Conservation (phyloP, 2,888 invertebrate species). For the Hydraecia micacea region DNA sequence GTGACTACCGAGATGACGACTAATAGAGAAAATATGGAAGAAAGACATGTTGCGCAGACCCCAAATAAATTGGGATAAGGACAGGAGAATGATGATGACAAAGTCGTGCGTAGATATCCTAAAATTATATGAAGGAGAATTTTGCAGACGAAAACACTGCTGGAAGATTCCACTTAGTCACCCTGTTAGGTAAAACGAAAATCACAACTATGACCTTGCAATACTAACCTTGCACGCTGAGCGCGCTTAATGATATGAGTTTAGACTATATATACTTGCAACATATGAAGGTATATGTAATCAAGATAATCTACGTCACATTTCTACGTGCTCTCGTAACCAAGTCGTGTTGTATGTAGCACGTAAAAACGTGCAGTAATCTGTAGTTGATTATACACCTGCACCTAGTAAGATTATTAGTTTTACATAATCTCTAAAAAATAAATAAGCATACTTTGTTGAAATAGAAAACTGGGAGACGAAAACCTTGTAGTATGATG, state of each 20-base stretch:
- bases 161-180: background rate
- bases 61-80: too few species aligned
- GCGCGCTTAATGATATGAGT: conserved; percentile 16
- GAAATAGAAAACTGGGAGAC: background rate
- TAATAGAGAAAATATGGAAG: too few species aligned
- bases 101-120: too few species aligned
- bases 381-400: conserved; percentile 25
- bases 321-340: conserved; percentile 38
- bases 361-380: conserved; percentile 42
- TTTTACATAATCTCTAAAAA: background rate
- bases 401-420: conserved; percentile 3
- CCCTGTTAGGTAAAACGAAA: background rate
- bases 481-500: background rate
- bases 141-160: too few species aligned
- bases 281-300: conserved; percentile 12
- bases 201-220: conserved; percentile 16
- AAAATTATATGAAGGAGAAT: too few species aligned
- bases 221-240: conserved; percentile 13
- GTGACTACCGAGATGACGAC: too few species aligned
- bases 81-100: too few species aligned
- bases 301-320: conserved; percentile 33
- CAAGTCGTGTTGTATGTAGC: conserved; percentile 23
- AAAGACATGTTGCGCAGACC: too few species aligned
- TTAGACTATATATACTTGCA: conserved; percentile 35
- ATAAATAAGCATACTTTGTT: background rate